These are phyloP conservation scores for Oppia nitens DNA, from an alignment of 1,140 invertebrate genomes.

Conservation along the genomic window DNA sequence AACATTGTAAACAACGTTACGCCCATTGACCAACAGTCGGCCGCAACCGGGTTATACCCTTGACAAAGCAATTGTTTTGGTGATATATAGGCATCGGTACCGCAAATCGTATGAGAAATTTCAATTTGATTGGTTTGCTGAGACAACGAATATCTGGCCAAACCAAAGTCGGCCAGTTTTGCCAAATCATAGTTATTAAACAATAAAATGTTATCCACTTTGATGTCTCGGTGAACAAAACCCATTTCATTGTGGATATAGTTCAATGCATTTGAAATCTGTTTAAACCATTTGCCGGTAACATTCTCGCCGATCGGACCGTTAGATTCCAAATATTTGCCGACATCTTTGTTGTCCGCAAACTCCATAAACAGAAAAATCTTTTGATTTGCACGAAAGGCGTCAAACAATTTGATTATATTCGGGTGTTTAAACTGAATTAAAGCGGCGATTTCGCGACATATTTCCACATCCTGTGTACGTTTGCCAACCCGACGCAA, in stretches of 20 bases:
- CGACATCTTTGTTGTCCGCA: constrained; percentile 5
- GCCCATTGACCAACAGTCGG: constrained; percentile 24
- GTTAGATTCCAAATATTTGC: constrained; percentile 9
- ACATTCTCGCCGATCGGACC: constrained; percentile 3
- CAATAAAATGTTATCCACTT: constrained; percentile 12
- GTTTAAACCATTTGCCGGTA: constrained; percentile 10
- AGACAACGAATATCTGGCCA: neutral
- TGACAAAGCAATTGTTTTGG: constrained; percentile 21
- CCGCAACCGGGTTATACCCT: constrained; percentile 20
- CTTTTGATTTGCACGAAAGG: constrained; percentile 2
- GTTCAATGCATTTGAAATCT: neutral
- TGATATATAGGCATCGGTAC: constrained; percentile 21
- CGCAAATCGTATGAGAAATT: constrained; percentile 21
- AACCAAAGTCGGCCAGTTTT: constrained; percentile 15
- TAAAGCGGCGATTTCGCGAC: constrained; percentile 9
- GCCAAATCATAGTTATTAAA: constrained; percentile 1
- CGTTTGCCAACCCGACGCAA: too few species aligned
- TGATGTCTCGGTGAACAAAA: constrained; percentile 13
- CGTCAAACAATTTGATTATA: constrained; percentile 5
- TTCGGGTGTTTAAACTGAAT: constrained; percentile 5
- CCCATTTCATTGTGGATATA: constrained; percentile 13
- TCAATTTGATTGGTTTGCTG: neutral
- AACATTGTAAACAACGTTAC: constrained; percentile 25
- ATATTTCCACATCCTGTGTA: too few species aligned
- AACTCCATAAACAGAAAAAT: constrained; percentile 16